Conservation (phyloP, 2,888 invertebrate species). For the Theodoxus fluviatilis region DNA sequence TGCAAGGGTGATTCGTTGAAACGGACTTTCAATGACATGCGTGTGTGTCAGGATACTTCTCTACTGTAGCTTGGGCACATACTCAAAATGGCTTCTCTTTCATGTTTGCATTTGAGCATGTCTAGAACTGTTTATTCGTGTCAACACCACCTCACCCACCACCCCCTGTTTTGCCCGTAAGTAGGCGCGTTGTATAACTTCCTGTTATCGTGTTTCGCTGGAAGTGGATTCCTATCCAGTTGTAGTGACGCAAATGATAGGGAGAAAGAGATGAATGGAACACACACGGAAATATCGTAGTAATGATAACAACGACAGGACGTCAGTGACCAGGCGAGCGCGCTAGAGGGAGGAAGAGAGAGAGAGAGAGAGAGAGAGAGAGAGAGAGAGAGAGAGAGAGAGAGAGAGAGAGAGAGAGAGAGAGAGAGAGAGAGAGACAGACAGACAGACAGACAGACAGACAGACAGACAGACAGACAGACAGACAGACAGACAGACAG, state of each 20-base stretch:
- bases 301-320: too few relatives aligned
- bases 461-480: neutral
- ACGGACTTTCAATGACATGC: too few relatives aligned
- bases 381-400: slow-evolving; percentile 10
- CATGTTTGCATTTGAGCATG: too few relatives aligned
- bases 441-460: slow-evolving; percentile 4
- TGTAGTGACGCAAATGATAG: neutral
- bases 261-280: neutral
- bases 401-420: slow-evolving; percentile 20
- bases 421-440: slow-evolving; percentile 20
- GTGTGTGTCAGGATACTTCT: too few relatives aligned
- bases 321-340: neutral
- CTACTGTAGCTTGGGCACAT: too few relatives aligned
- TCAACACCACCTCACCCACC: too few relatives aligned
- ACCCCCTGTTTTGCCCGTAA: too few relatives aligned
- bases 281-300: neutral
- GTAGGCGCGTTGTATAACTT: too few relatives aligned
- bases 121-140: too few relatives aligned
- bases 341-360: slow-evolving; percentile 11
- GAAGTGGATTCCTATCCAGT: neutral
- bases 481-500: neutral
- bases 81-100: too few relatives aligned
- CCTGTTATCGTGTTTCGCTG: neutral
- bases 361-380: slow-evolving; percentile 3
- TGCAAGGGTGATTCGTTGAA: too few relatives aligned